Conservation (phyloP, 2,113 vertebrate species). For the Varanus komodoensis region DNA sequence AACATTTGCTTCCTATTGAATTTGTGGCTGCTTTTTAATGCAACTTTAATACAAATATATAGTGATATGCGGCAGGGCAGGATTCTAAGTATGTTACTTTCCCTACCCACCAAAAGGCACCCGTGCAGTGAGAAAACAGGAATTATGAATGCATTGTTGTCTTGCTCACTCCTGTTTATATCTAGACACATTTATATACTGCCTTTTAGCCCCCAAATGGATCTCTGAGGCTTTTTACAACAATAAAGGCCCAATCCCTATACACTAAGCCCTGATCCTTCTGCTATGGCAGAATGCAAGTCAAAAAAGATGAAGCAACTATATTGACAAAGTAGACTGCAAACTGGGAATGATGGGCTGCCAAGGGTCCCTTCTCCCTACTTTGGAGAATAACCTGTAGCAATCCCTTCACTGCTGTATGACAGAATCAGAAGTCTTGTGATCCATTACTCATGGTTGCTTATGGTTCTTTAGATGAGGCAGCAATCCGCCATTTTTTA, state of each 20-base stretch:
- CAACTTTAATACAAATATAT: neutral
- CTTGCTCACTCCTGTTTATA: neutral
- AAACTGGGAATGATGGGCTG: no score
- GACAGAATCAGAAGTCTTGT: no score
- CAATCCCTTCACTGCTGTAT: no score
- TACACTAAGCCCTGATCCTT: neutral
- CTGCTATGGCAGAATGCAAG: no score
- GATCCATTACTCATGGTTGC: no score
- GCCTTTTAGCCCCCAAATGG: neutral
- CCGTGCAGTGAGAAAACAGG: neutral
- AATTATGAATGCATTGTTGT: neutral
- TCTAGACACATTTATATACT: neutral
- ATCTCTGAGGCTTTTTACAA: neutral
- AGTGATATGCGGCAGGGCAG: neutral
- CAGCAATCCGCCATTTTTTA: no score
- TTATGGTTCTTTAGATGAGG: no score
- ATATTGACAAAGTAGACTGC: no score
- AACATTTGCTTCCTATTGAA: slow-evolving; percentile 30
- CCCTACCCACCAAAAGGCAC: neutral
- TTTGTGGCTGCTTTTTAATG: slow-evolving; percentile 29
- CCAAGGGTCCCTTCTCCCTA: no score
- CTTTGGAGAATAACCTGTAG: no score
- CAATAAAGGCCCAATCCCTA: neutral
- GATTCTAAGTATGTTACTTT: neutral
- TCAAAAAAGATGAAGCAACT: no score